phyloP scores from a whole-genome alignment of 2,113 vertebrate genomes.

The Neoarius graeffei region DNA sequence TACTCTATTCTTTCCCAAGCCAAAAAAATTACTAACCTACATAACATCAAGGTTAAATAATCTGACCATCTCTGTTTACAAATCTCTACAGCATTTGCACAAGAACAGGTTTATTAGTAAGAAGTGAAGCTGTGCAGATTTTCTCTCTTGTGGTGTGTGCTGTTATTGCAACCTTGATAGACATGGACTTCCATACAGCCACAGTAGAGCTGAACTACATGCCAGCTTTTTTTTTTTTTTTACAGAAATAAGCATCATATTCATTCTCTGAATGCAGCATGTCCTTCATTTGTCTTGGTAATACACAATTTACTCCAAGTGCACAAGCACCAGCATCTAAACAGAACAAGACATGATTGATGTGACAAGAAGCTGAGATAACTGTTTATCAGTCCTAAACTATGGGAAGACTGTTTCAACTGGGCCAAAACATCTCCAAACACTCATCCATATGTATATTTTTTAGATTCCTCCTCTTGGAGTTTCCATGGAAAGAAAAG shows the following conservation, averaged over 20 bases:
- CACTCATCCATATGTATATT: conserved; percentile 9
- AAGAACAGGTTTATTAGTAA: conserved; percentile 25
- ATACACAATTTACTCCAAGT: conserved; percentile 67
- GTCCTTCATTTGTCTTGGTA: conserved; percentile 64
- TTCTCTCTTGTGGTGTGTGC: neutral
- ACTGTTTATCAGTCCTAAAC: conserved; percentile 68
- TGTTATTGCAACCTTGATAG: conserved; percentile 26
- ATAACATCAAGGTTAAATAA: conserved; percentile 21
- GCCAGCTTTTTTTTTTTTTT: conserved; percentile 56
- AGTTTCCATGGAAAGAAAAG: conserved; percentile 32
- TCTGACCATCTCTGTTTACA: neutral
- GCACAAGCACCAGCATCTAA: conserved; percentile 67
- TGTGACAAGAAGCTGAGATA: conserved; percentile 71
- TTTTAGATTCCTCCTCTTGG: conserved; percentile 25
- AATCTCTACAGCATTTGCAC: neutral
- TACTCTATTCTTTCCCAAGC: neutral
- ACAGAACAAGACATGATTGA: conserved; percentile 73
- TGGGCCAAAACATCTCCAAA: conserved; percentile 47
- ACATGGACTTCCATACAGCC: neutral
- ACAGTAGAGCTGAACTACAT: conserved; percentile 7
- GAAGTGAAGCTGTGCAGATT: neutral
- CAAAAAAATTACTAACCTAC: neutral
- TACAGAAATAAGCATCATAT: conserved; percentile 62
- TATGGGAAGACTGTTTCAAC: conserved; percentile 66
- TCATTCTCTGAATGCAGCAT: conserved; percentile 51